These are phyloP conservation scores for Orussus abietinus DNA, from an alignment of 1,140 invertebrate genomes.

Conservation along the genomic window DNA sequence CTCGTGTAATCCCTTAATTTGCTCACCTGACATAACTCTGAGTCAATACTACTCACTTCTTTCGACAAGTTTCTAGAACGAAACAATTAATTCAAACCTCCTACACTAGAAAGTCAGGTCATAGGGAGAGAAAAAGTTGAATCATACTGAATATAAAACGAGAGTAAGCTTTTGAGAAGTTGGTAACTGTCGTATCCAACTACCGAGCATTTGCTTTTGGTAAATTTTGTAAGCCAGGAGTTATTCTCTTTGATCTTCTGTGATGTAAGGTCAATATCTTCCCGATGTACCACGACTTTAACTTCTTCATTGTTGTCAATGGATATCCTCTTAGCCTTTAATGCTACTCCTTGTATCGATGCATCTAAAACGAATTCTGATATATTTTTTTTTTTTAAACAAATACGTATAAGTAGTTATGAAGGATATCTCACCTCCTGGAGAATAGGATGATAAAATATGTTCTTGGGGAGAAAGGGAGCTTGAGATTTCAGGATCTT, in stretches of 20 bases:
- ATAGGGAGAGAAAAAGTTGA: neutral
- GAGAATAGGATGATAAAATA: too few relatives aligned
- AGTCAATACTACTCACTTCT: conserved; percentile 17
- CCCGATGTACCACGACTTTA: conserved; percentile 25
- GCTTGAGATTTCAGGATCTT: too few relatives aligned
- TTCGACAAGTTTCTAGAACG: conserved; percentile 35
- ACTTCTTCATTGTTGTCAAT: conserved; percentile 8
- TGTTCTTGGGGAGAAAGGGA: too few relatives aligned
- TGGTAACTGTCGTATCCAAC: conserved; percentile 26
- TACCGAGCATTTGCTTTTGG: conserved; percentile 23
- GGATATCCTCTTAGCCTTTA: conserved; percentile 1
- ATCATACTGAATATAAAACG: conserved; percentile 31
- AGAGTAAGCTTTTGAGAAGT: conserved; percentile 27
- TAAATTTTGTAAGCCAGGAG: conserved; percentile 34
- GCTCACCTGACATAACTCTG: conserved; percentile 14
- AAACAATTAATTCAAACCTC: conserved; percentile 4
- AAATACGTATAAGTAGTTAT: neutral
- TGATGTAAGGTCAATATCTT: too few relatives aligned
- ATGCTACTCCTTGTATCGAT: conserved; percentile 4
- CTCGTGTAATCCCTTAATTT: conserved; percentile 34
- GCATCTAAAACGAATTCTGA: conserved; percentile 1
- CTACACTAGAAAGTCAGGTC: conserved; percentile 1
- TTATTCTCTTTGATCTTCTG: too few relatives aligned
- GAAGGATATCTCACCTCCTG: too few relatives aligned
- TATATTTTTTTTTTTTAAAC: conserved; percentile 5